phyloP scores from a whole-genome alignment of 2,113 vertebrate species.

The Gasterosteus aculeatus region DNA sequence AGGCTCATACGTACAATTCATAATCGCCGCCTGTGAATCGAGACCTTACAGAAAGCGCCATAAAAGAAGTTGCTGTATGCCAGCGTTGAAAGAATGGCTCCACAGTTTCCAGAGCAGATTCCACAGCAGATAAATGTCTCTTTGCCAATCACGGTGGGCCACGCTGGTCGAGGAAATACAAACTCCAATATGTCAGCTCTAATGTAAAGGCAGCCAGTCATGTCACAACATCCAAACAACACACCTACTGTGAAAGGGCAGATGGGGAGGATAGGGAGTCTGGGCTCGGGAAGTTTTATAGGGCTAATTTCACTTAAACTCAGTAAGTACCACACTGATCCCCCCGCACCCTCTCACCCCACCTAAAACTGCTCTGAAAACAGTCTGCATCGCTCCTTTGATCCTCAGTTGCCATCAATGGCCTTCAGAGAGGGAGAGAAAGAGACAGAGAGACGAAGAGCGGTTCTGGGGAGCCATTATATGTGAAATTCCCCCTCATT shows the following conservation, averaged over 20 bases:
- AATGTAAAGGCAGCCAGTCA: constrained; percentile 58
- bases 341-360: not conserved
- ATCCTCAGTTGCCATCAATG: constrained; percentile 63
- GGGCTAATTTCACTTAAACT: constrained; percentile 72
- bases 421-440: constrained; percentile 56
- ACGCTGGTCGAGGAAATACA: constrained; percentile 63
- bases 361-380: constrained; percentile 59
- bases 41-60: constrained; percentile 35
- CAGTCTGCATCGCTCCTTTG: constrained; percentile 58
- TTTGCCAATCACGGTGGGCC: constrained; percentile 58
- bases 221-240: constrained; percentile 61
- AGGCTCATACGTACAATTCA: constrained; percentile 31
- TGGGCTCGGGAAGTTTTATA: constrained; percentile 60
- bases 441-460: constrained; percentile 42
- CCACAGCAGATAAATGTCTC: constrained; percentile 71
- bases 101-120: constrained; percentile 61
- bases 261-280: constrained; percentile 69
- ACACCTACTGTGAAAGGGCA: constrained; percentile 67
- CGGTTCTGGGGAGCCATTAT: constrained; percentile 57
- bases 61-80: constrained; percentile 61
- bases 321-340: constrained; percentile 26
- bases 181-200: constrained; percentile 67
- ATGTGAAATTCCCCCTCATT: constrained; percentile 61
- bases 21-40: constrained; percentile 51
- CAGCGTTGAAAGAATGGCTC: constrained; percentile 54